Conservation (phyloP, 2,888 invertebrate genomes). For the Agriotes lineatus region DNA sequence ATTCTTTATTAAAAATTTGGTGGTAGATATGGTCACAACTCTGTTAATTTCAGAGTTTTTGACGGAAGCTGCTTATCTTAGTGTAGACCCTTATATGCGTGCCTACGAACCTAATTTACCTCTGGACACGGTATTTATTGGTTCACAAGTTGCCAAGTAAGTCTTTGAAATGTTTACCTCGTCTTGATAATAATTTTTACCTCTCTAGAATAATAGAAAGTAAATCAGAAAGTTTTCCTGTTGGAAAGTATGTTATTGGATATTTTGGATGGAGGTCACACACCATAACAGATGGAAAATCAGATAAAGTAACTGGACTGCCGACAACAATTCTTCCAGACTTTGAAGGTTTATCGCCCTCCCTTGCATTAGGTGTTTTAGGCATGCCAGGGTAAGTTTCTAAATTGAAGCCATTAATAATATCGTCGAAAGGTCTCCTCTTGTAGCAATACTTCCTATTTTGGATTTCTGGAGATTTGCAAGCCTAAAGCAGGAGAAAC, state of each 20-base stretch:
- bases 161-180: no score
- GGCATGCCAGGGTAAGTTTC: conserved; percentile 60
- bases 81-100: conserved; percentile 82
- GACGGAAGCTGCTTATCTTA: conserved; percentile 75
- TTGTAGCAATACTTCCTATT: conserved; percentile 78
- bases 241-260: conserved; percentile 74
- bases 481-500: conserved; percentile 79
- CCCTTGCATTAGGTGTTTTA: conserved; percentile 73
- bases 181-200: no score
- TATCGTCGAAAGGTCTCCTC: no score
- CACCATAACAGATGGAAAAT: conserved; percentile 74
- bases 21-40: background rate
- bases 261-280: conserved; percentile 78
- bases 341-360: conserved; percentile 71
- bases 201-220: conserved; percentile 76
- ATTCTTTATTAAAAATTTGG: background rate
- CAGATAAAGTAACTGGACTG: conserved; percentile 67
- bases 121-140: conserved; percentile 72
- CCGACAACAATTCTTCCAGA: conserved; percentile 67
- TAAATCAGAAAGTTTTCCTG: conserved; percentile 74
- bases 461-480: conserved; percentile 80
- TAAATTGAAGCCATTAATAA: no score
- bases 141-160: conserved; percentile 79
- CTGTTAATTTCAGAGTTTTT: conserved; percentile 74
- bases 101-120: conserved; percentile 69